phyloP scores from a whole-genome alignment of 2,797 vertebrate genomes.

The Gambelia wislizenii region DNA sequence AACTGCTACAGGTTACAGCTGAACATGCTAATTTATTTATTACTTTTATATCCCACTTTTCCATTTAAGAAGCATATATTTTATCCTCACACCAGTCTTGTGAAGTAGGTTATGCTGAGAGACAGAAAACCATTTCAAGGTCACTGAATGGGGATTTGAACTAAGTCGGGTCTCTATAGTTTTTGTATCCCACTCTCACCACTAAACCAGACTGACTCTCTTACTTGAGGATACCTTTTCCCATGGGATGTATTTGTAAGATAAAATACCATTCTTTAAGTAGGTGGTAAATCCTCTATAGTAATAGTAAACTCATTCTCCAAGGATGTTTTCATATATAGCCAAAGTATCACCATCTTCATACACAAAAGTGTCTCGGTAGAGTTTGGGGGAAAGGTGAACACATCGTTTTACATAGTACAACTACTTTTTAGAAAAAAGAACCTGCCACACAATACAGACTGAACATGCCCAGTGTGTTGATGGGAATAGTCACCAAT shows the following conservation, averaged over 20 bases:
- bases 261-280: neutral
- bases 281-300: neutral
- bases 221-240: neutral
- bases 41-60: neutral
- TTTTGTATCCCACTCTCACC: neutral
- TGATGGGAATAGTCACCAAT: too few species aligned
- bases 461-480: too few species aligned
- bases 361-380: neutral
- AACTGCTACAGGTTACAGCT: neutral
- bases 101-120: neutral
- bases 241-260: neutral
- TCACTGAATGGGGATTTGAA: neutral
- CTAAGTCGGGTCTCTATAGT: neutral
- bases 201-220: neutral
- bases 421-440: neutral
- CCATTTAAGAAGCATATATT: too few species aligned
- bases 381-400: neutral
- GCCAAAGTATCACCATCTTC: neutral
- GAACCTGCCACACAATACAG: neutral
- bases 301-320: neutral
- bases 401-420: neutral
- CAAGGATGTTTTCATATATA: neutral
- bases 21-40: neutral
- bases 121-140: neutral
- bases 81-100: neutral